Conservation (phyloP, 1,140 invertebrate species). For the Drosophila trapezifrons region DNA sequence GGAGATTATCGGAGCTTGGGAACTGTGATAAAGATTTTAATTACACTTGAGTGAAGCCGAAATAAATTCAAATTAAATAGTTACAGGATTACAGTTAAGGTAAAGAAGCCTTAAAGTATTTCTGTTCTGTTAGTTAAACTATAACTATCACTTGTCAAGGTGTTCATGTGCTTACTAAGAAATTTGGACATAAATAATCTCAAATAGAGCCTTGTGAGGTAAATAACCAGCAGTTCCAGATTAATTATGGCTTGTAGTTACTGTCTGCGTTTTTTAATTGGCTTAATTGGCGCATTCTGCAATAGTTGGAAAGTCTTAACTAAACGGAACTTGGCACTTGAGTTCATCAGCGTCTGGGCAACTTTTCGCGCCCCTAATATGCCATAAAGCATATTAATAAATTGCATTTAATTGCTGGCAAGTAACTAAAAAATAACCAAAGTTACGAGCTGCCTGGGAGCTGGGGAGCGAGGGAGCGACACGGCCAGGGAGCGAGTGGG, state of each 20-base stretch:
- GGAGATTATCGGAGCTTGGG: no score
- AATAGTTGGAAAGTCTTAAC: not conserved
- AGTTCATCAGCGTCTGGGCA: not conserved
- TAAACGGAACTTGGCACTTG: not conserved
- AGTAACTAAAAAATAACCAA: constrained; percentile 22
- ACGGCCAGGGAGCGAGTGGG: not conserved
- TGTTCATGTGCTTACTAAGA: not conserved
- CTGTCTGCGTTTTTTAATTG: not conserved
- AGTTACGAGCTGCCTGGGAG: not conserved
- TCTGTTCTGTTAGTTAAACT: not conserved
- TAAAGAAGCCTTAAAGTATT: not conserved
- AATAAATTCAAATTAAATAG: not conserved
- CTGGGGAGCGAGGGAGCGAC: not conserved
- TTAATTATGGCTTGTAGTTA: constrained; percentile 1
- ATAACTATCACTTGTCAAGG: no score
- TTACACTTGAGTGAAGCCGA: not conserved
- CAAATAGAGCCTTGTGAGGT: no score
- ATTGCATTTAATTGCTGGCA: constrained; percentile 50
- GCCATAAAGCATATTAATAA: constrained; percentile 36
- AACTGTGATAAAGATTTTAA: not conserved
- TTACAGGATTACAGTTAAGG: not conserved
- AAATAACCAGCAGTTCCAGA: not conserved
- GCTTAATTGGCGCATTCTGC: not conserved
- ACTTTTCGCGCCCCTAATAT: not conserved
- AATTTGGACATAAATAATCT: no score